Percentiles rank a stretch among this genome's conserved stretches.
Evolutionary conservation across 1,140 invertebrate genomes (phyloP).

Genomic region (Danaus plexippus): DNA sequence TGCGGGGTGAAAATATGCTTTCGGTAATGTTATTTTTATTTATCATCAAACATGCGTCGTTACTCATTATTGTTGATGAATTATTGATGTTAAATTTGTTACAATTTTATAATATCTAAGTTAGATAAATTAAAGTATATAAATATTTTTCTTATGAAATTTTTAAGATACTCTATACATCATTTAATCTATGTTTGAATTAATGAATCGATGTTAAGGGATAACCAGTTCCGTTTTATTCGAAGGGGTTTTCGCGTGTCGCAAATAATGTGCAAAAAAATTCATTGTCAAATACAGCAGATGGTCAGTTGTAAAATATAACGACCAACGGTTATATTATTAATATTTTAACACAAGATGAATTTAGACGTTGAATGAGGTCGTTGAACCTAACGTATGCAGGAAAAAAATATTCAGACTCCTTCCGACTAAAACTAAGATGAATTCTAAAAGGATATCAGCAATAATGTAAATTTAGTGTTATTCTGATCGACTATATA

Average conservation of each 20-base stretch:
- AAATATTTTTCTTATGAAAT: too few relatives aligned
- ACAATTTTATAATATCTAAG: too few relatives aligned
- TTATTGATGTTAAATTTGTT: conserved; percentile 11
- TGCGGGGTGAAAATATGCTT: conserved; percentile 38
- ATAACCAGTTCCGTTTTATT: conserved; percentile 36
- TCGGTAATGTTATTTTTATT: conserved; percentile 46
- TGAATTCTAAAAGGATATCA: conserved; percentile 5
- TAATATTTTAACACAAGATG: conserved; percentile 1
- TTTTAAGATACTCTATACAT: too few relatives aligned
- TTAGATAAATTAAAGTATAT: too few relatives aligned
- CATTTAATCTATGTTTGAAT: too few relatives aligned
- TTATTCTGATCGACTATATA: too few relatives aligned
- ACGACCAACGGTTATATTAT: neutral
- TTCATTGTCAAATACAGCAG: conserved; percentile 46
- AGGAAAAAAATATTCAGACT: conserved; percentile 10
- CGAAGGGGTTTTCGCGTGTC: conserved; percentile 18
- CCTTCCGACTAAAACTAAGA: neutral
- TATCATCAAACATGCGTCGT: conserved; percentile 31
- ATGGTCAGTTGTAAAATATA: conserved; percentile 26
- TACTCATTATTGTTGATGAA: conserved; percentile 10
- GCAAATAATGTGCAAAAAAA: conserved; percentile 41
- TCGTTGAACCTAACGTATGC: too few relatives aligned
- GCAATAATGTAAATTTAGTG: neutral
- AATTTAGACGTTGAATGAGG: neutral
- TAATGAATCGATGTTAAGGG: too few relatives aligned